Percentiles rank a stretch among this genome's conserved stretches.
Conservation (phyloP, 2,797 vertebrate genomes). For the Caiman crocodilus region DNA sequence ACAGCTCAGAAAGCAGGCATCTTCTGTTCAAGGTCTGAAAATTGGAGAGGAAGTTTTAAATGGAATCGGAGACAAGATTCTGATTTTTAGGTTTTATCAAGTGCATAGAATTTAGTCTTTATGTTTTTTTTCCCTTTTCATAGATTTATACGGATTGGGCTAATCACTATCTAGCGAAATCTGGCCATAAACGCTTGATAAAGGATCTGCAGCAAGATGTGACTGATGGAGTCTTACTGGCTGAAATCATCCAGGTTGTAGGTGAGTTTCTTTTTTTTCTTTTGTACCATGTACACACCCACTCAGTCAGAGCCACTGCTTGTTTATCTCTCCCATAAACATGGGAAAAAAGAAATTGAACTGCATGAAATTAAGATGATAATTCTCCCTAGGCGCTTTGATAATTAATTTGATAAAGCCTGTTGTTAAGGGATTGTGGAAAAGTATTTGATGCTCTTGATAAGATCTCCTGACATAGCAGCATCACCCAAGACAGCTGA, state of each 20-base stretch:
- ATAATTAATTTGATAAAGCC: slow-evolving; percentile 23
- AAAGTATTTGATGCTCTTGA: slow-evolving; percentile 12
- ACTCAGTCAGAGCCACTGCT: background rate
- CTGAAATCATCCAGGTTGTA: slow-evolving; percentile 98
- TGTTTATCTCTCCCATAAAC: background rate
- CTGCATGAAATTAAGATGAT: background rate
- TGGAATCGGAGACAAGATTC: slow-evolving; percentile 29
- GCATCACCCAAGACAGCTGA: background rate
- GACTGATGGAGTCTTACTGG: slow-evolving; percentile 94
- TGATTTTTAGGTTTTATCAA: background rate
- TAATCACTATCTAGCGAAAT: slow-evolving; percentile 97
- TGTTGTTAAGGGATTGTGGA: background rate
- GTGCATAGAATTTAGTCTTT: slow-evolving; percentile 18
- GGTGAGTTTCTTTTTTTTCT: slow-evolving; percentile 78
- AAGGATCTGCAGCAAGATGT: slow-evolving; percentile 98
- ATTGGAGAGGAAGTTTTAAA: background rate
- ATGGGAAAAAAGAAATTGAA: background rate
- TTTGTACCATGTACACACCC: background rate
- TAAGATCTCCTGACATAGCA: slow-evolving; percentile 5
- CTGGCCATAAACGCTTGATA: slow-evolving; percentile 96
- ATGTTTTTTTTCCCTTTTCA: slow-evolving; percentile 52
- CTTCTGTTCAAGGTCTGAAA: background rate
- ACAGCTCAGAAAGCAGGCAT: background rate
- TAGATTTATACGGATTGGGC: slow-evolving; percentile 99
- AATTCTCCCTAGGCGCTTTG: background rate